Base-by-base conservation (phyloP, 1,140 invertebrate species). In the Apis cerana region DNA sequence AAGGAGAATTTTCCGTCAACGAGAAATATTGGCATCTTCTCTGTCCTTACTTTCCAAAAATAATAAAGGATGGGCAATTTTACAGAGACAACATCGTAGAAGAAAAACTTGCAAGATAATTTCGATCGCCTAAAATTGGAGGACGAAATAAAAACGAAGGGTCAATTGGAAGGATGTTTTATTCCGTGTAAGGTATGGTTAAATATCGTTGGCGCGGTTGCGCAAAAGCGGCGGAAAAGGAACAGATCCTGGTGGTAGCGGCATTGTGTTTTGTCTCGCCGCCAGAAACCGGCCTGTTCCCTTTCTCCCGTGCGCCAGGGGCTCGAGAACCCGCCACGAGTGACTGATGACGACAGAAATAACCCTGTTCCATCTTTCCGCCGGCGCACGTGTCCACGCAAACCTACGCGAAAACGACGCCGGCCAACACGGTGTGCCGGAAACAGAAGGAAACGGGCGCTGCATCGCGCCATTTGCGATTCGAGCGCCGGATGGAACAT, bases 331-430 rank as follows among this genome's bases (percentile, higher is more conserved):
- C 83, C 71, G 83, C 86, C 85, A 65, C 85, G 85, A 89, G 91
- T 92, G 90, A 92, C 91, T 91, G 92, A 92, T 91, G 91, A 90
- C 89, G 89, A 91, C 91, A 90, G 88, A 92, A 92, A 93, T 92
- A 92, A 90, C 91, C 88, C 88, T 75, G 83, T 81, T 82, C 89
- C 84, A 89, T 88, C 85, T 86, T 79, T 67, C 84, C 86, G 76
- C 84, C 71, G 65, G 74, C 86, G 90, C 90, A 90, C 90, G 91
- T 92, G 90, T 82, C 84, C 90, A 85, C 88, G 88, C 59, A 80
- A 89, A 64, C 91, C 88, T 90, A 89, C 90, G 90, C 90, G 88
- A 84, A 69, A 64, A 13, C 58, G 21, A 43, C 76, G 68, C 62
- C 64, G 84, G 58, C 64, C 64, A 69, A 70, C 48, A 75, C 64